These are phyloP conservation scores for Furcifer pardalis DNA, from an alignment of 2,797 vertebrate species.

Conservation along the genomic window DNA sequence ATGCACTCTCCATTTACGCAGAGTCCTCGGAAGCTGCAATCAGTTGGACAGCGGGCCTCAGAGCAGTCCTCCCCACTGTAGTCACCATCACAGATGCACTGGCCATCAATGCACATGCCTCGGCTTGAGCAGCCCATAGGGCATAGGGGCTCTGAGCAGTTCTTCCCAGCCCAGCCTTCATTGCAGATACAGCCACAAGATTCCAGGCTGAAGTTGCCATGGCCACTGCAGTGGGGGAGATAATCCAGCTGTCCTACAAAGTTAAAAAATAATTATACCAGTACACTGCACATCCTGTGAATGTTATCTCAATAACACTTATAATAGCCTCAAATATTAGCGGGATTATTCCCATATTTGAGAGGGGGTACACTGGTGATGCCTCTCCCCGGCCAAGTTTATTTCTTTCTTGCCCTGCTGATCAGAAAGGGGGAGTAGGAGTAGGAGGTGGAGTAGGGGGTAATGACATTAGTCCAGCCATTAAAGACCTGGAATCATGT, in stretches of 20 bases:
- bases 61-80: slow-evolving; percentile 94
- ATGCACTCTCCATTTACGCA: slow-evolving; percentile 94
- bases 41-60: slow-evolving; percentile 86
- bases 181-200: slow-evolving; percentile 92
- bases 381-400: neutral
- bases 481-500: neutral
- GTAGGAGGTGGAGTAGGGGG: neutral
- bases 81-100: slow-evolving; percentile 92
- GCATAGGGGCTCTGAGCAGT: slow-evolving; percentile 93
- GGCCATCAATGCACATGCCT: slow-evolving; percentile 91
- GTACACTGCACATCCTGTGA: too few species aligned
- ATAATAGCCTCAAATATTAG: neutral
- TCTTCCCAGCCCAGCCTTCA: slow-evolving; percentile 93
- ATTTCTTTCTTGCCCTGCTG: neutral
- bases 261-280: neutral
- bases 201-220: slow-evolving; percentile 94
- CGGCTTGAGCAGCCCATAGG: slow-evolving; percentile 91
- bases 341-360: neutral
- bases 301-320: neutral
- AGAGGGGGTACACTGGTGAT: neutral
- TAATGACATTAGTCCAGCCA: neutral
- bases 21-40: slow-evolving; percentile 90
- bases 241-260: slow-evolving; percentile 88
- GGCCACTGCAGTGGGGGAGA: slow-evolving; percentile 89
- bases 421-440: neutral